These are phyloP conservation scores for Grallaria varia DNA, from an alignment of 2,113 vertebrate species.

Conservation along the genomic window DNA sequence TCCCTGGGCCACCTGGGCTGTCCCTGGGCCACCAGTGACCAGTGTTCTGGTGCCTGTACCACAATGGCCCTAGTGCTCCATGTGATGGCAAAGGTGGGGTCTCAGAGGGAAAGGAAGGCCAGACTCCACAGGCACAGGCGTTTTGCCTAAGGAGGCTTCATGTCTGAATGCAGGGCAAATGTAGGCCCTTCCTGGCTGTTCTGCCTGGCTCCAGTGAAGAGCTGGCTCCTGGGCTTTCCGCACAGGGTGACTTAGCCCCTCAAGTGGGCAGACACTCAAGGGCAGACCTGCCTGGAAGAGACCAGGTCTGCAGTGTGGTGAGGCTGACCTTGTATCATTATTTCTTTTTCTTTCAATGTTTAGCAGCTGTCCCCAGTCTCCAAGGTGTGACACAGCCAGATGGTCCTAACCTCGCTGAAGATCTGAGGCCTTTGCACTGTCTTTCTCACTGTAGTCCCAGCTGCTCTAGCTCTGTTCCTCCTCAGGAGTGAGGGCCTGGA, in stretches of 20 bases:
- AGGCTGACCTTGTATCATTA: not conserved
- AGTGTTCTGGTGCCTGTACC: not conserved
- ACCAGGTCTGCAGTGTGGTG: not conserved
- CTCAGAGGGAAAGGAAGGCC: not conserved
- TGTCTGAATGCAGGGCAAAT: not conserved
- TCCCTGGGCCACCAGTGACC: not conserved
- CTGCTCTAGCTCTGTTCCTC: not conserved
- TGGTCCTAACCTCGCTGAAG: not conserved
- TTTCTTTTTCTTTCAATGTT: not conserved
- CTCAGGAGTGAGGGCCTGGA: not conserved
- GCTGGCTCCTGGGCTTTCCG: not conserved
- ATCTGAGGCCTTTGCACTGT: not conserved
- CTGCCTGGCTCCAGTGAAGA: not conserved
- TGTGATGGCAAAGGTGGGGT: not conserved
- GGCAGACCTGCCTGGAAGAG: not conserved
- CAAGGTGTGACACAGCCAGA: not conserved
- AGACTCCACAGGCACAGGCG: fast-evolving
- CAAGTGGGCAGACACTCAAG: not conserved
- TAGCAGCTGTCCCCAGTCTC: not conserved
- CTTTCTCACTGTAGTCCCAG: not conserved
- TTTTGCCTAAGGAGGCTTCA: not conserved
- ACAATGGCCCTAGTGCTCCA: not conserved
- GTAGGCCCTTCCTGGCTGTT: not conserved
- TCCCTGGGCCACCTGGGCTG: not conserved
- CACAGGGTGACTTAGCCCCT: not conserved